Conservation (phyloP, 2,113 vertebrate species). For the Anolis sagrei region DNA sequence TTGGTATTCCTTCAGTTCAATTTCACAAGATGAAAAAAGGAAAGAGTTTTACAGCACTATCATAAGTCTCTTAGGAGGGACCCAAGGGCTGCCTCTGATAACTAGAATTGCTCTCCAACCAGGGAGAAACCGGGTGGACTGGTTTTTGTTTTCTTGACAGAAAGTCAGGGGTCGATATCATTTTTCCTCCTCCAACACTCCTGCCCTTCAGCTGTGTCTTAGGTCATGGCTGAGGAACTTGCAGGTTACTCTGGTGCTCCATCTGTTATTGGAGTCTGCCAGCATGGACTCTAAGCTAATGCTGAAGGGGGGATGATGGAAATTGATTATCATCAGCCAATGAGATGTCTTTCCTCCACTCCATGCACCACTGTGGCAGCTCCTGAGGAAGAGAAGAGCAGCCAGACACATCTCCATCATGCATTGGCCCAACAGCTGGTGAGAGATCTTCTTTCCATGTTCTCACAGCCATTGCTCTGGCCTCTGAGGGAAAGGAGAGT, state of each 20-base stretch:
- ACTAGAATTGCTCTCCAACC: not conserved
- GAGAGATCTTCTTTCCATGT: too few relatives aligned
- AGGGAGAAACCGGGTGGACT: not conserved
- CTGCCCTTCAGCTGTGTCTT: not conserved
- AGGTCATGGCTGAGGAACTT: too few relatives aligned
- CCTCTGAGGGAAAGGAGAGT: too few relatives aligned
- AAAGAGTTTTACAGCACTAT: not conserved
- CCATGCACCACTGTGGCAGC: not conserved
- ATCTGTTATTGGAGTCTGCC: too few relatives aligned
- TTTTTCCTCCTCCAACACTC: not conserved
- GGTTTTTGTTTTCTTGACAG: conserved; percentile 9
- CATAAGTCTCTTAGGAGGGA: conserved; percentile 31
- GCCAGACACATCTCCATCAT: not conserved
- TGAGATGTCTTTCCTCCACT: too few relatives aligned
- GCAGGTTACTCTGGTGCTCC: too few relatives aligned
- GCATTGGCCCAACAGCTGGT: not conserved
- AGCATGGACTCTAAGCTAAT: too few relatives aligned
- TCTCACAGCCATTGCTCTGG: too few relatives aligned
- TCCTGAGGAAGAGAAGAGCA: not conserved
- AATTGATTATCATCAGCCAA: too few relatives aligned
- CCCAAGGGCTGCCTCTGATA: conserved; percentile 32
- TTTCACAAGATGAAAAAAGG: not conserved
- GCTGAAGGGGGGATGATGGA: not conserved
- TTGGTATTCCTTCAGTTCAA: too few relatives aligned
- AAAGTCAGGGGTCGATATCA: not conserved